A percentile compares a stretch with the other conserved stretches of the same genome.
Evolutionary conservation across 2,113 vertebrate genomes (phyloP).

Genomic region (Bos javanicus): DNA sequence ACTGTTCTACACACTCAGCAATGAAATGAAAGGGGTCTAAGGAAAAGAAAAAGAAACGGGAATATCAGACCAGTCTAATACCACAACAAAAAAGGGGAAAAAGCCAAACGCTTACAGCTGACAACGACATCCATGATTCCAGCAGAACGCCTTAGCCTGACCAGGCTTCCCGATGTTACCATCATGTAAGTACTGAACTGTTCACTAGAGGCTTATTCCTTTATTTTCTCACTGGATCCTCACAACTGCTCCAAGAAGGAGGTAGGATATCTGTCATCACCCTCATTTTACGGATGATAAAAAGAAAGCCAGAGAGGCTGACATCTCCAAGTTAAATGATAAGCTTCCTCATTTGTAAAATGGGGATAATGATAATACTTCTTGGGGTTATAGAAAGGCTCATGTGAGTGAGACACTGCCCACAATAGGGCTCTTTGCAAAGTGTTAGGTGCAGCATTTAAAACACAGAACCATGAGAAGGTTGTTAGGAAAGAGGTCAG

Average conservation of each 20-base stretch:
- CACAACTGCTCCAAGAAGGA: background rate
- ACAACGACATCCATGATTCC: background rate
- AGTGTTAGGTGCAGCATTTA: background rate
- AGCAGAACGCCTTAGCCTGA: background rate
- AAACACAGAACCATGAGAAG: background rate
- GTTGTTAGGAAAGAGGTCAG: background rate
- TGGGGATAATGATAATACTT: background rate
- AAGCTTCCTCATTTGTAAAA: background rate
- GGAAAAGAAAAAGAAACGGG: background rate
- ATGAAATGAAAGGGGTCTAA: slow-evolving; percentile 9
- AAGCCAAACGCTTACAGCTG: background rate
- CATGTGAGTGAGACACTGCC: background rate
- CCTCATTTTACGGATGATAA: slow-evolving; percentile 7
- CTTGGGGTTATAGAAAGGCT: background rate
- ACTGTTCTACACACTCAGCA: background rate
- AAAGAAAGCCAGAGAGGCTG: slow-evolving; percentile 7
- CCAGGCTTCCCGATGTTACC: background rate
- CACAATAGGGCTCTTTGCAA: background rate
- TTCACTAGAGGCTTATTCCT: background rate
- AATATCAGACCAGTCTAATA: background rate
- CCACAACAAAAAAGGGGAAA: background rate
- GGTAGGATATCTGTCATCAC: background rate
- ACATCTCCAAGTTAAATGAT: background rate
- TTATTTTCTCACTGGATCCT: slow-evolving; percentile 21
- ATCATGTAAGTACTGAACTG: background rate